These are phyloP conservation scores for Tanytarsus gracilentus DNA, from an alignment of 2,888 invertebrate species.

Conservation along the genomic window DNA sequence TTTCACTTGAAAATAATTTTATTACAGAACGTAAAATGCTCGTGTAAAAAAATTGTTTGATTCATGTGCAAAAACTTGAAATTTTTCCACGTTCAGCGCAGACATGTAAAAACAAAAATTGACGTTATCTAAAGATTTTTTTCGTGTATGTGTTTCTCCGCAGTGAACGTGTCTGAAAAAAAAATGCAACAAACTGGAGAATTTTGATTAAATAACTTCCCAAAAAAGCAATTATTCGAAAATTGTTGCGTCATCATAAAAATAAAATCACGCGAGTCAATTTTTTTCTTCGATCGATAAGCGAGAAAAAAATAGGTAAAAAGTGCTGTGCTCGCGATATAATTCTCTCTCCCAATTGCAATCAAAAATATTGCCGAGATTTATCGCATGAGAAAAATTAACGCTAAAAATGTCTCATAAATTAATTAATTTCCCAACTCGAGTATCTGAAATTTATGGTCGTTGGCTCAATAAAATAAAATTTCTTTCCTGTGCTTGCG, in stretches of 20 bases:
- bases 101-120: not conserved
- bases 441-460: slow-evolving; percentile 17
- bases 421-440: slow-evolving; percentile 11
- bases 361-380: not conserved
- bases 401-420: slow-evolving; percentile 10
- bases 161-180: too few species aligned
- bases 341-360: too few species aligned
- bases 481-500: not conserved
- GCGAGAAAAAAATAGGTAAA: not conserved
- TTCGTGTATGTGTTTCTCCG: too few species aligned
- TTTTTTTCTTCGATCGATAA: not conserved
- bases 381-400: too few species aligned
- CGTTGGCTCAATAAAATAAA: not conserved
- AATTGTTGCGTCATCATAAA: not conserved
- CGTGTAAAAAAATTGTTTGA: too few species aligned
- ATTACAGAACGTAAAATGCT: too few species aligned
- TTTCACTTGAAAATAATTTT: too few species aligned
- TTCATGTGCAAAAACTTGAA: too few species aligned
- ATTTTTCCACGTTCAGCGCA: not conserved
- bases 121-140: not conserved
- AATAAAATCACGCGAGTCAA: not conserved
- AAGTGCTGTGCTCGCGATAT: too few species aligned
- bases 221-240: not conserved
- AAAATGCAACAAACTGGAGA: too few species aligned
- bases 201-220: not conserved